A percentile compares a stretch with the other conserved stretches of the same genome.
Conservation (phyloP, 1,140 invertebrate genomes). For the Drosophila carrolli region DNA sequence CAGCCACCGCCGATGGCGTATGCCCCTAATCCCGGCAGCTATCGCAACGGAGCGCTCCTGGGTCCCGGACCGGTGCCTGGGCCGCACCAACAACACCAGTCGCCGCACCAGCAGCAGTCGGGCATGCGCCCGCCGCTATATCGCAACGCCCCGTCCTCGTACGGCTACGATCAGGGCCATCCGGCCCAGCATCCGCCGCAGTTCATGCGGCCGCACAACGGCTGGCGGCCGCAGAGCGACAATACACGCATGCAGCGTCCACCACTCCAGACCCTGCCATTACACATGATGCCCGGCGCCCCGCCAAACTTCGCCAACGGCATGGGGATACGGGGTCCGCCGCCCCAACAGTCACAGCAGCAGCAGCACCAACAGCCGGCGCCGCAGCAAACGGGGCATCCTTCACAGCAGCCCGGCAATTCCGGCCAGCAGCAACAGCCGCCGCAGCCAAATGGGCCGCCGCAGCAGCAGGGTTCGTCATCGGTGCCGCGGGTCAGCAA, state of each 20-base stretch:
- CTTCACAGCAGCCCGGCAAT: constrained; percentile 19
- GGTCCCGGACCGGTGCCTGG: constrained; percentile 54
- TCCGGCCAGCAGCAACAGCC: constrained; percentile 14
- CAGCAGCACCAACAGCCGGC: constrained; percentile 27
- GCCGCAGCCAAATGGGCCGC: constrained; percentile 21
- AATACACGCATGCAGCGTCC: constrained; percentile 71
- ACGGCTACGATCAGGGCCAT: constrained; percentile 55
- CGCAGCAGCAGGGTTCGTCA: constrained; percentile 24
- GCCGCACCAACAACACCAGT: constrained; percentile 26
- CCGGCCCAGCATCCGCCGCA: constrained; percentile 50
- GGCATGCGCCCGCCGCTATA: constrained; percentile 39
- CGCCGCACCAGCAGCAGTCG: constrained; percentile 28
- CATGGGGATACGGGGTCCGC: constrained; percentile 65
- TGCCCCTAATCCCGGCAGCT: constrained; percentile 32
- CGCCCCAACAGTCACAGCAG: constrained; percentile 54
- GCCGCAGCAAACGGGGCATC: neutral
- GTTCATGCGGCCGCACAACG: constrained; percentile 70
- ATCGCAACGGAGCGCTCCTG: constrained; percentile 63
- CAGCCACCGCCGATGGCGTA: constrained; percentile 57
- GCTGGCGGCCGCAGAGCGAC: constrained; percentile 66
- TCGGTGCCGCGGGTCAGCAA: constrained; percentile 70
- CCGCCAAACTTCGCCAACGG: constrained; percentile 65
- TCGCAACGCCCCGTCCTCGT: constrained; percentile 41
- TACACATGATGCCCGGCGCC: constrained; percentile 66
- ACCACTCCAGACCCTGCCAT: constrained; percentile 64